Evolutionary conservation across 30 jellyfish, hydroid and myxozoan genomes (phyloP).

Genomic region (Cassiopea andromeda): DNA sequence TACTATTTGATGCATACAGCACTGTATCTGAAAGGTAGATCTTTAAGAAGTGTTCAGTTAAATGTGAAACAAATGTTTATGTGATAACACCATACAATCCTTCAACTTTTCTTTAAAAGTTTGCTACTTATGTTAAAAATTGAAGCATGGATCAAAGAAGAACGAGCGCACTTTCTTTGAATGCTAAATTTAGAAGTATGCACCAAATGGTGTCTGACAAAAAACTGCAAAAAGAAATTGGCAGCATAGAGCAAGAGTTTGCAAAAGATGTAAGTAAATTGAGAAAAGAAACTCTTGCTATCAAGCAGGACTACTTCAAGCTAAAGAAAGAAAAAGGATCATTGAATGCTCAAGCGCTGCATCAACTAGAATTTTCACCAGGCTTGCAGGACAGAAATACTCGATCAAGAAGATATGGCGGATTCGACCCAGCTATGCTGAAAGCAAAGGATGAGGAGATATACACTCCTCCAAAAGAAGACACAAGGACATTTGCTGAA

Average conservation of each 20-base stretch:
- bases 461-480: slow-evolving; percentile 29
- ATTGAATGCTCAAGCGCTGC: slow-evolving; percentile 48
- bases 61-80: no score
- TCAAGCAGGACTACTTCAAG: slow-evolving; percentile 61
- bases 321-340: slow-evolving; percentile 63
- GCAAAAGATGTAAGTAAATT: slow-evolving; percentile 32
- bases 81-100: no score
- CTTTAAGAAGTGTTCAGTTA: no score
- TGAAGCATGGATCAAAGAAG: slow-evolving; percentile 54
- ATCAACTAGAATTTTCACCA: slow-evolving; percentile 50
- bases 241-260: slow-evolving; percentile 56
- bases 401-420: slow-evolving; percentile 61
- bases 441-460: slow-evolving; percentile 71
- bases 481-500: slow-evolving; percentile 58
- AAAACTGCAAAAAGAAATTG: slow-evolving; percentile 52
- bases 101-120: neutral
- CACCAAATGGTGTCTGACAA: slow-evolving; percentile 67
- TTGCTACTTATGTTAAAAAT: neutral
- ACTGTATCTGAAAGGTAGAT: no score
- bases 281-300: slow-evolving; percentile 60
- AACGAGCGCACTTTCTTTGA: slow-evolving; percentile 41
- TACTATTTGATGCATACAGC: no score
- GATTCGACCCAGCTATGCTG: slow-evolving; percentile 66
- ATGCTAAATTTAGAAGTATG: slow-evolving; percentile 48
- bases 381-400: slow-evolving; percentile 71